phyloP scores from a whole-genome alignment of 1,140 invertebrate species.

The Lepidurus arcticus region DNA sequence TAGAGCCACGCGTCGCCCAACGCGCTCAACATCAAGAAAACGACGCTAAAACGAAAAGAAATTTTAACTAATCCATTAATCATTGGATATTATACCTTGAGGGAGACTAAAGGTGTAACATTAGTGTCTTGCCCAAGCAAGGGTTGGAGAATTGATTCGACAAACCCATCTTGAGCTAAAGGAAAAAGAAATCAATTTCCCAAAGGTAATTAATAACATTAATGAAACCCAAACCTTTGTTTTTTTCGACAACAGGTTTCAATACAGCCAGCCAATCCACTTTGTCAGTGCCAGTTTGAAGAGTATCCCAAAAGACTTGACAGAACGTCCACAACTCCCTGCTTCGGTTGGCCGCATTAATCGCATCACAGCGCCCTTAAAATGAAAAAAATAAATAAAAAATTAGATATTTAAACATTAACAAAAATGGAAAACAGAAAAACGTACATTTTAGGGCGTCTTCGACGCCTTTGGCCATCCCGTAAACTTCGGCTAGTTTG shows the following conservation, averaged over 20 bases:
- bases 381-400: slow-evolving; percentile 26
- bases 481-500: slow-evolving; percentile 72
- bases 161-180: slow-evolving; percentile 58
- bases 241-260: slow-evolving; percentile 1
- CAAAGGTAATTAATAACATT: background rate
- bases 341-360: slow-evolving; percentile 16
- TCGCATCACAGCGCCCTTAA: slow-evolving; percentile 22
- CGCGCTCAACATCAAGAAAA: slow-evolving; percentile 64
- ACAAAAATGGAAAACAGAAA: slow-evolving; percentile 27
- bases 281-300: slow-evolving; percentile 6
- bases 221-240: slow-evolving; percentile 14
- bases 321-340: slow-evolving; percentile 23
- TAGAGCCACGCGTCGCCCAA: slow-evolving; percentile 63
- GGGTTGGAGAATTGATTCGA: slow-evolving; percentile 45
- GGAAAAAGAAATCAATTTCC: background rate
- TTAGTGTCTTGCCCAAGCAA: background rate
- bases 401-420: slow-evolving; percentile 27
- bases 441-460: slow-evolving; percentile 72
- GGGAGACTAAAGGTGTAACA: slow-evolving; percentile 24
- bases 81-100: slow-evolving; percentile 30
- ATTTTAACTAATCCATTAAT: background rate
- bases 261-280: background rate
- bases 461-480: slow-evolving; percentile 80
- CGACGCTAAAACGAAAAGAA: slow-evolving; percentile 58
- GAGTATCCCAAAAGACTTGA: slow-evolving; percentile 24